Conservation (phyloP, 2,797 vertebrate genomes). For the Acanthurus leucopareius region DNA sequence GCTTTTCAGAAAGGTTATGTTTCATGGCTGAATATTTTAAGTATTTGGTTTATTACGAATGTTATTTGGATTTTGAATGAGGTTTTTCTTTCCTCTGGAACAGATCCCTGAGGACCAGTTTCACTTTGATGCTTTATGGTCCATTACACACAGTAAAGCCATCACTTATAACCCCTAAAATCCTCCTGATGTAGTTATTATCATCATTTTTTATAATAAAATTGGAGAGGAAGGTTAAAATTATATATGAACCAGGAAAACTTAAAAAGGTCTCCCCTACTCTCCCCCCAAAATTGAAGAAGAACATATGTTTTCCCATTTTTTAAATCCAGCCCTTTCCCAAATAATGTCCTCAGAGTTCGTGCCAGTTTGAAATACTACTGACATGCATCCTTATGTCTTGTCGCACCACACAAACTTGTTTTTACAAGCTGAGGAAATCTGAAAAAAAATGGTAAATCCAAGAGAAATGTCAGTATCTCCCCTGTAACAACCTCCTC, state of each 20-base stretch:
- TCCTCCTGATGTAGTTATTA: not conserved
- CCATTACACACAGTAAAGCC: not conserved
- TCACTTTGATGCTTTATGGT: not conserved
- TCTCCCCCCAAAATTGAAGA: not conserved
- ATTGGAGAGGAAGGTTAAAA: not conserved
- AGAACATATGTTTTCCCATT: not conserved
- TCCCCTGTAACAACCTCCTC: not conserved
- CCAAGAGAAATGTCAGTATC: not conserved
- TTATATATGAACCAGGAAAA: not conserved
- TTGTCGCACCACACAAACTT: not conserved
- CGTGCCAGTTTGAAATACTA: slow-evolving; percentile 12
- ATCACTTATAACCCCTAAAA: not conserved
- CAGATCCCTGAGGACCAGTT: not conserved
- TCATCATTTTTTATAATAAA: not conserved
- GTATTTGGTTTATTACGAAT: not conserved
- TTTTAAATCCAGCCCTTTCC: not conserved
- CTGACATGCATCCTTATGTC: not conserved
- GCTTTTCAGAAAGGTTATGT: not conserved
- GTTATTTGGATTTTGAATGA: not conserved
- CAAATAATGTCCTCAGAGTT: not conserved
- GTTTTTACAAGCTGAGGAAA: slow-evolving; percentile 18
- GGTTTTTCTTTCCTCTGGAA: not conserved
- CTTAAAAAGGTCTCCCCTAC: too few species aligned
- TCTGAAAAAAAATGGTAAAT: slow-evolving; percentile 15
- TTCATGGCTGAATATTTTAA: not conserved